Evolutionary conservation across 2,113 vertebrate species (phyloP).

Genomic region (Nyctereutes procyonoides): DNA sequence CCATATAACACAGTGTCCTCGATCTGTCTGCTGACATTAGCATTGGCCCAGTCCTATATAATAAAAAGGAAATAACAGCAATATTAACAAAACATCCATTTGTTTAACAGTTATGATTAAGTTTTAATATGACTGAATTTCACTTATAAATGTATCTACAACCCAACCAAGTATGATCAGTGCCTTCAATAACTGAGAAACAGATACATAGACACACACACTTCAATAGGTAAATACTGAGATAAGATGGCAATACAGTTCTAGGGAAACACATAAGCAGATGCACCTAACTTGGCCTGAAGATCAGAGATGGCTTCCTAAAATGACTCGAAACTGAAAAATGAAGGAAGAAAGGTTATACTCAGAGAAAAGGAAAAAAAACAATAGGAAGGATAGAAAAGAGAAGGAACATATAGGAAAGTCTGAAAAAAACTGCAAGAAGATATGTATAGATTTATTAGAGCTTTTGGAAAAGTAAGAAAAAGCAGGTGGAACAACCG

Average conservation of each 20-base stretch:
- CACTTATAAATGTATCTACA: constrained; percentile 19
- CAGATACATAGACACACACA: background rate
- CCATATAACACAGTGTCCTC: constrained; percentile 96
- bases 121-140: background rate
- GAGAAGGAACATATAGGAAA: background rate
- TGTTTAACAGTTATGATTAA: background rate
- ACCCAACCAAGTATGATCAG: background rate
- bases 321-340: background rate
- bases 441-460: background rate
- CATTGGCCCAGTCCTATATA: constrained; percentile 94
- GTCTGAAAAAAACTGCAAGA: background rate
- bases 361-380: background rate
- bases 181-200: background rate
- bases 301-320: background rate
- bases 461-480: background rate
- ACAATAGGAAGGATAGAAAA: background rate
- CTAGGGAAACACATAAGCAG: background rate
- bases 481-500: background rate
- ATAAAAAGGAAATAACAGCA: constrained; percentile 64
- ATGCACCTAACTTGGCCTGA: background rate
- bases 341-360: background rate
- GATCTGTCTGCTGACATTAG: constrained; percentile 94
- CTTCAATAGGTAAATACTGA: background rate
- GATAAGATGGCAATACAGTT: background rate
- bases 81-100: constrained; percentile 37